Evolutionary conservation across 2,113 vertebrate species (phyloP).

Genomic region (Stegastes partitus): DNA sequence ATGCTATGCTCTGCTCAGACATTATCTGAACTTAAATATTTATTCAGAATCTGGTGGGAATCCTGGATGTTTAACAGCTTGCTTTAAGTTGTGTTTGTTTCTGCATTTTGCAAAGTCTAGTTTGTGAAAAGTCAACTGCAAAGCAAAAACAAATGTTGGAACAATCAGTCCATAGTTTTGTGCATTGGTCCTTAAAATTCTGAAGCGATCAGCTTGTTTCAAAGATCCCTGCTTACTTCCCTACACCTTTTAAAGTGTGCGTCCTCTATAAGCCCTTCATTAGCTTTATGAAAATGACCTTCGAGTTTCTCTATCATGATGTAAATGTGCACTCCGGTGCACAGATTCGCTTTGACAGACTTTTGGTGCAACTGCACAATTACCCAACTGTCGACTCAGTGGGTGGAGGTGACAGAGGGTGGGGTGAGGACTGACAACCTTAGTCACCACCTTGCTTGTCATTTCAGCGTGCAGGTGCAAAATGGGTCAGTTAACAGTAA

Average conservation of each 20-base stretch:
- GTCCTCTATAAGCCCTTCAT: background rate
- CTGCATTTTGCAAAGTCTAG: too few relatives aligned
- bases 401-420: constrained; percentile 34
- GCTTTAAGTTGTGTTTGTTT: too few relatives aligned
- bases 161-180: too few relatives aligned
- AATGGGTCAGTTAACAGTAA: background rate
- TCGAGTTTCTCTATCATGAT: background rate
- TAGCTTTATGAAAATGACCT: background rate
- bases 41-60: too few relatives aligned
- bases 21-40: too few relatives aligned
- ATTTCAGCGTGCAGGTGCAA: background rate
- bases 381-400: constrained; percentile 1
- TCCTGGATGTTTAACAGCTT: too few relatives aligned
- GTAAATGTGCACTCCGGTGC: too few relatives aligned
- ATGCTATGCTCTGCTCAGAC: too few relatives aligned
- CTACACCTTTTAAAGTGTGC: background rate
- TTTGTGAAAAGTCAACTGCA: too few relatives aligned
- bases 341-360: background rate
- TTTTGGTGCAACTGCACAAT: background rate
- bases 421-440: constrained; percentile 15
- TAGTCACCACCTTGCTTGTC: background rate
- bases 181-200: too few relatives aligned
- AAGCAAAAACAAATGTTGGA: too few relatives aligned
- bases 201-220: background rate
- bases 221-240: background rate